A percentile compares a stretch with the other conserved stretches of the same genome.
Evolutionary conservation across 1,140 invertebrate genomes (phyloP).

Genomic region (Lasaia peninsularis): DNA sequence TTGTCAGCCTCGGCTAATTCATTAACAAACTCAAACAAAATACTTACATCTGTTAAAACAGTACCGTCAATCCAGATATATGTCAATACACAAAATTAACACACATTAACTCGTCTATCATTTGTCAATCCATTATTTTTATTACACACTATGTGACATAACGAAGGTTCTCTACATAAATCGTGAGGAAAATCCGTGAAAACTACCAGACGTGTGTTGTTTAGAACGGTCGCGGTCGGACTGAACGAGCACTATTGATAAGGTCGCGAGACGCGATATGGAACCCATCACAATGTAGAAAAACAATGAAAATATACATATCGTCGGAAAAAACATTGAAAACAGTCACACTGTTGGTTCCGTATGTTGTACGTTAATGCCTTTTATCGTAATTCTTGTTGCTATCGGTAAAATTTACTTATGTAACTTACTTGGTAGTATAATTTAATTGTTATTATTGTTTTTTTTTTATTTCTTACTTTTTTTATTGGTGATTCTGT

Average conservation of each 20-base stretch:
- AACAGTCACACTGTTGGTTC: not conserved
- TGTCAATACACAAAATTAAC: conserved; percentile 45
- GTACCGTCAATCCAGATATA: conserved; percentile 49
- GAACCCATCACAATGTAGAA: conserved; percentile 20
- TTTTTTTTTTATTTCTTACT: no score
- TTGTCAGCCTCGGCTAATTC: conserved; percentile 6
- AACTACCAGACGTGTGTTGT: conserved; percentile 40
- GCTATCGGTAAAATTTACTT: no score
- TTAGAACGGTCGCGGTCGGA: conserved; percentile 39
- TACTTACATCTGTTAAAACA: conserved; percentile 59
- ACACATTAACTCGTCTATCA: conserved; percentile 52
- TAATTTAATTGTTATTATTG: no score
- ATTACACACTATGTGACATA: conserved; percentile 11
- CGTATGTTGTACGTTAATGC: not conserved
- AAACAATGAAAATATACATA: conserved; percentile 56
- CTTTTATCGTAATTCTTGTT: no score
- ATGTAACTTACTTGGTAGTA: no score
- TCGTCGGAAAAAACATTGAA: not conserved
- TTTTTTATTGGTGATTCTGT: no score
- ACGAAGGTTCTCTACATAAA: not conserved
- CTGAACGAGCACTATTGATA: conserved; percentile 51
- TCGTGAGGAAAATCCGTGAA: conserved; percentile 35
- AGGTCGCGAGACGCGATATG: conserved; percentile 44
- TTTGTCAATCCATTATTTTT: conserved; percentile 26
- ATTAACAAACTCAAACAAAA: conserved; percentile 33